A percentile compares a stretch with the other conserved stretches of the same genome.
These are phyloP conservation scores for Pan troglodytes DNA, from an alignment of 2,113 vertebrate species.

Conservation along the genomic window NHGRI_mPanTro3-v2.1_pri NC_072403.2:100903501-100904000, in stretches of 20 bases:
- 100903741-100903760: background rate
- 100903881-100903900: background rate
- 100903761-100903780: background rate
- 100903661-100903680: background rate
- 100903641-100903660: background rate
- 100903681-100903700: background rate
- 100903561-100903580: background rate
- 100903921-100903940: background rate
- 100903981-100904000: background rate
- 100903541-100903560: background rate
- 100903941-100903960: background rate
- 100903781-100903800: background rate
- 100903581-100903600: background rate
- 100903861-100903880: background rate
- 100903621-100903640: background rate
- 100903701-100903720: conserved; percentile 17
- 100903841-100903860: background rate
- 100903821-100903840: background rate
- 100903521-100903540: background rate
- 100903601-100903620: background rate
- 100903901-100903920: background rate
- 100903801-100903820: background rate
- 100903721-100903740: background rate
- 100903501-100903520: background rate
- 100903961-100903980: background rate